Base-by-base conservation (phyloP, 2,113 vertebrate genomes). In the Spea multiplicata region DNA sequence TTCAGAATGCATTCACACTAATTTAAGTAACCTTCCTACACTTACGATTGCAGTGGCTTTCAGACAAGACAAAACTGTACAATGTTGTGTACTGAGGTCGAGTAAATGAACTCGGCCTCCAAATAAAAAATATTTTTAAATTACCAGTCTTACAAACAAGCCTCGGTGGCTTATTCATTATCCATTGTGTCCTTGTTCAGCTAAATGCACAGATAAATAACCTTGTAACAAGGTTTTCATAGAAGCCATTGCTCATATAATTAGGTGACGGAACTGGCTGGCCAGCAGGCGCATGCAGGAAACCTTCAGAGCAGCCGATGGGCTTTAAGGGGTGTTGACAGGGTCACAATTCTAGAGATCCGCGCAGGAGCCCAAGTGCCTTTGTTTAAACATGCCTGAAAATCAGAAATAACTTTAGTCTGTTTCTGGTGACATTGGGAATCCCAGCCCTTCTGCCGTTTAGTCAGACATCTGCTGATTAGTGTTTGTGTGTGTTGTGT, bases 151-250 rank as follows among this genome's bases (percentile, higher is more conserved):
- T 13, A 16, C 12, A 59, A 73, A 57, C 49, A 59, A 59, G 6
- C 0, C 3, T 44, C 55, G 57, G 78, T 75, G 81, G 81, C 80
- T 85, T 86, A 82, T 78, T 85, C 86, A 79, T 86, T 85, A 85
- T 81, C 82, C 83, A 83, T 74, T 79, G 64, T 71, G 50, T 7
- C 10, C 49, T 71, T 52, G 47, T 49, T 49, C 6, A 70, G 46
- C 67, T 70, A 70, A 71, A 53, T 53, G 17, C 8, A 52, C 45
- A 52, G 77, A 81, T 84, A 83, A 85, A 83, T 75, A 83, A 80
- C 57, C 49, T 74, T 45, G 66, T 71, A 44, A 71, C 69, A 9
- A 64, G 61, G 8, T 45, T 71, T 4, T 44, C 45, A 71, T 5
- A 6, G 49, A 50, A 71, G 17, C 3, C 49, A 5, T 44, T 71